Evolutionary conservation across 2,888 invertebrate genomes (phyloP).

Genomic region (Drymonia ruficornis): DNA sequence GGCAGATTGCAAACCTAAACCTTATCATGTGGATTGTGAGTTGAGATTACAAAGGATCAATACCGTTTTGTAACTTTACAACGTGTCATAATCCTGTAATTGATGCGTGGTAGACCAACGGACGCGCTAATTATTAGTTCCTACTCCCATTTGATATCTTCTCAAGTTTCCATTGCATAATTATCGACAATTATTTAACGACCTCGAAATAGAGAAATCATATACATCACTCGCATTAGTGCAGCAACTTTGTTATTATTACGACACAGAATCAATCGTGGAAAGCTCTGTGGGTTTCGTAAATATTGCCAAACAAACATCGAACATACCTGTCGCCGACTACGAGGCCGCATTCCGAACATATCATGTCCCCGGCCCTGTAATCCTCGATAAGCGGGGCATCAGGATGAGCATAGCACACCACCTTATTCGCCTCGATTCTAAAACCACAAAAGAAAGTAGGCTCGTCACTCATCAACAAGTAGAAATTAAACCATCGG

Average conservation of each 20-base stretch:
- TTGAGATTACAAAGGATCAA: neutral
- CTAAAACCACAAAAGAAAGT: slow-evolving; percentile 81
- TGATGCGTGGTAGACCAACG: neutral
- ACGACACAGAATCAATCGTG: slow-evolving; percentile 45
- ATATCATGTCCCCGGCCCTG: slow-evolving; percentile 99
- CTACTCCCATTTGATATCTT: slow-evolving; percentile 4
- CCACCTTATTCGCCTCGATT: slow-evolving; percentile 91
- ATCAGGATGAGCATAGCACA: slow-evolving; percentile 97
- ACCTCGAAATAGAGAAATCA: slow-evolving; percentile 57
- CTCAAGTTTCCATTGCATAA: slow-evolving; percentile 41
- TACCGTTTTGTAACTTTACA: neutral
- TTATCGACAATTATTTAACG: slow-evolving; percentile 40
- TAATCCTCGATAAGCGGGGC: slow-evolving; percentile 99
- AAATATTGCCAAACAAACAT: slow-evolving; percentile 55
- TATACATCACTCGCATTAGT: slow-evolving; percentile 48
- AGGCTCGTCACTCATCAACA: slow-evolving; percentile 58
- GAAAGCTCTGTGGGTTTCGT: slow-evolving; percentile 56
- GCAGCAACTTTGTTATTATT: slow-evolving; percentile 50
- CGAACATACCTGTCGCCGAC: slow-evolving; percentile 95
- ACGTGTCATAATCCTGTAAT: neutral
- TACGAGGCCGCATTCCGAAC: slow-evolving; percentile 99
- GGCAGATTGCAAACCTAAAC: too few relatives aligned
- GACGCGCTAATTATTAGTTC: neutral
- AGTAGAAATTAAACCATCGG: slow-evolving; percentile 62
- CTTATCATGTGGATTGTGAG: neutral